Evolutionary conservation across 2,888 invertebrate genomes (phyloP), one percentile per base, ranked within the genome.

Genomic region (Tiliacea aurago): DNA sequence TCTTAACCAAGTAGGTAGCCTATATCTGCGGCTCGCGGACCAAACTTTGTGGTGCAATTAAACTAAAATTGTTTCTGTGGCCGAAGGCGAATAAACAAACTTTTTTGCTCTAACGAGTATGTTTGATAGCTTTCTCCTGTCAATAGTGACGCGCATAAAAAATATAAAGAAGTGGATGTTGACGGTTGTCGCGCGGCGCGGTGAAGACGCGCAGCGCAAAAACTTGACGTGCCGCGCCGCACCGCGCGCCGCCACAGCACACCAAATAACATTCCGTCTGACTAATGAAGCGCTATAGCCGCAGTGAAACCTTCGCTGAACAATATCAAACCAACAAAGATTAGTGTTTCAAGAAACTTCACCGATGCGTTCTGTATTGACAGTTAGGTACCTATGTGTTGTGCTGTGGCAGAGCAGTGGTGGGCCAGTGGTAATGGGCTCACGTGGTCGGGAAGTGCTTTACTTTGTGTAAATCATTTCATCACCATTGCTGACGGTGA

Each of bases 201-300:
- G 41, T 81, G 83, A 76, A 84, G 79, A 82, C 80, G 86, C 47
- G 73, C 85, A 61, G 76, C 69, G 89, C 89, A 91, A 93, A 91
- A 91, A 92, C 86, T 71, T 89, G 68, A 92, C 90, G 93, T 78
- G 82, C 49, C 23, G 67, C 73, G 41, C 51, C 15, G 67, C 59
- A 28, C 49, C 72, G 83, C 76, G 74, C 70, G 53, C 74, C 74
- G 74, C 80, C 78, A 58, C 87, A 88, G 82, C 86, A 87, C 85
- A 91, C 91, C 77, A 90, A 91, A 90, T 92, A 88, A 90, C 94
- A 95, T 95, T 93, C 95, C 94, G 55, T 59, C 80, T 61, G 85
- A 72, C 90, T 90, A 93, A 93, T 95, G 91, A 91, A 92, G 95
- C 94, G 93, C 69, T 15, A n/a, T 28, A 86, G 73, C 65, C 78